A percentile compares a stretch with the other conserved stretches of the same genome.
These are phyloP conservation scores for Potamarius usumacintae DNA, from an alignment of 2,113 vertebrate species.

Conservation along the genomic window DNA sequence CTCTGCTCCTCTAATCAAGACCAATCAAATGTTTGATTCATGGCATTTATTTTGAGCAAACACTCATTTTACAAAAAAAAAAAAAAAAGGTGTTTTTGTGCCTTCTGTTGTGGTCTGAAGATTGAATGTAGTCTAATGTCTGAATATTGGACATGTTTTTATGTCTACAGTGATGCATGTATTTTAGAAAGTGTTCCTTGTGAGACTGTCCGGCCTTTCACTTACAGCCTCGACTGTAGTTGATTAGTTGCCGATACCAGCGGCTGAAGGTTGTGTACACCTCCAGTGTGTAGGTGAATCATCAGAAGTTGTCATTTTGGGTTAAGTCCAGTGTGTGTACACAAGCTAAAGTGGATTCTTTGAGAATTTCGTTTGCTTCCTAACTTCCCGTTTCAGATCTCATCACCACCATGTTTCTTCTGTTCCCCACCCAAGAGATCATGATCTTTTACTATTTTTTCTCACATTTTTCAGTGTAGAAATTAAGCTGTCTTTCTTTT, in stretches of 20 bases:
- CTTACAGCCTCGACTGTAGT: not conserved
- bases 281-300: not conserved
- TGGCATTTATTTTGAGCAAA: slow-evolving; percentile 13
- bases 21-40: slow-evolving; percentile 52
- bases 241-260: not conserved
- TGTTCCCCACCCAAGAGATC: slow-evolving; percentile 13
- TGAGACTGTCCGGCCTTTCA: not conserved
- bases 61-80: slow-evolving; percentile 12
- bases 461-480: not conserved
- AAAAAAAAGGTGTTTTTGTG: not conserved
- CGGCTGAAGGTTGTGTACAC: not conserved
- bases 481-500: not conserved
- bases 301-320: not conserved
- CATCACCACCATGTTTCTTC: slow-evolving; percentile 27
- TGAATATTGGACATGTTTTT: slow-evolving; percentile 31
- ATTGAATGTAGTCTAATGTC: slow-evolving; percentile 46
- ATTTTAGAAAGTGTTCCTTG: slow-evolving; percentile 22
- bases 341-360: not conserved
- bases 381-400: slow-evolving; percentile 8
- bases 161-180: slow-evolving; percentile 14
- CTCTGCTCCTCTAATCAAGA: slow-evolving; percentile 53
- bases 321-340: not conserved
- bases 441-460: not conserved
- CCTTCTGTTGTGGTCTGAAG: slow-evolving; percentile 31
- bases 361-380: not conserved